These are phyloP conservation scores for Drosophila carrolli DNA, from an alignment of 1,140 invertebrate genomes.

Conservation along the genomic window DNA sequence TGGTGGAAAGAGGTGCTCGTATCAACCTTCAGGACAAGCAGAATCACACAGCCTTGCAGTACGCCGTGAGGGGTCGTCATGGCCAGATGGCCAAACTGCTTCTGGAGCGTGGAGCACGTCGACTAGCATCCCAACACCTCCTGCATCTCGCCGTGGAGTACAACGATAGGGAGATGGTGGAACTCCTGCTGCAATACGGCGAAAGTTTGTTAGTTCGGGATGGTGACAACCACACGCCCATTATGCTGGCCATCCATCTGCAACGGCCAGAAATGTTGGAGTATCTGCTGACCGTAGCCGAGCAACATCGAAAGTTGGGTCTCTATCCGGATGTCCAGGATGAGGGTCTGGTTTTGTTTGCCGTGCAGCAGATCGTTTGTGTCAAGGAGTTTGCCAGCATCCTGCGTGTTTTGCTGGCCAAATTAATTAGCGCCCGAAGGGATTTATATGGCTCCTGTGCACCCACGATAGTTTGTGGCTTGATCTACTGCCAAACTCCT, in stretches of 20 bases:
- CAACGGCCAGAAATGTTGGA: conserved; percentile 85
- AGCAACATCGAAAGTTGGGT: conserved; percentile 43
- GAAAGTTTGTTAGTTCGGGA: conserved; percentile 86
- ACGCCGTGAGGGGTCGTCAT: conserved; percentile 86
- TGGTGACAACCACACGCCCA: conserved; percentile 86
- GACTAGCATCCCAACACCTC: conserved; percentile 86
- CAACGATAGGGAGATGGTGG: conserved; percentile 85
- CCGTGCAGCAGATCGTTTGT: conserved; percentile 84
- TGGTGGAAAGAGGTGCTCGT: conserved; percentile 86
- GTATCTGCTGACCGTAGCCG: conserved; percentile 85
- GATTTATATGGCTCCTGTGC: conserved; percentile 55
- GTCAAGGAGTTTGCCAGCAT: conserved; percentile 82
- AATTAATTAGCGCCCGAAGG: conserved; percentile 54
- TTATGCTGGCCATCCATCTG: conserved; percentile 87
- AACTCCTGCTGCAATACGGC: conserved; percentile 85
- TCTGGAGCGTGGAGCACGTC: conserved; percentile 86
- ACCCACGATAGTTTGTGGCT: conserved; percentile 55
- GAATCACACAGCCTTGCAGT: conserved; percentile 86
- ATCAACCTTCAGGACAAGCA: conserved; percentile 87
- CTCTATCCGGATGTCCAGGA: conserved; percentile 70
- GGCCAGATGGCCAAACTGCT: conserved; percentile 83
- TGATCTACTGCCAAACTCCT: conserved; percentile 85
- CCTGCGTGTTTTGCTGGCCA: conserved; percentile 85
- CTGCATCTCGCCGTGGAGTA: conserved; percentile 86
- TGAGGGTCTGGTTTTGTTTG: conserved; percentile 82